These are phyloP conservation scores for Pollenia labialis DNA, from an alignment of 2,888 invertebrate species.

Conservation along the genomic window DNA sequence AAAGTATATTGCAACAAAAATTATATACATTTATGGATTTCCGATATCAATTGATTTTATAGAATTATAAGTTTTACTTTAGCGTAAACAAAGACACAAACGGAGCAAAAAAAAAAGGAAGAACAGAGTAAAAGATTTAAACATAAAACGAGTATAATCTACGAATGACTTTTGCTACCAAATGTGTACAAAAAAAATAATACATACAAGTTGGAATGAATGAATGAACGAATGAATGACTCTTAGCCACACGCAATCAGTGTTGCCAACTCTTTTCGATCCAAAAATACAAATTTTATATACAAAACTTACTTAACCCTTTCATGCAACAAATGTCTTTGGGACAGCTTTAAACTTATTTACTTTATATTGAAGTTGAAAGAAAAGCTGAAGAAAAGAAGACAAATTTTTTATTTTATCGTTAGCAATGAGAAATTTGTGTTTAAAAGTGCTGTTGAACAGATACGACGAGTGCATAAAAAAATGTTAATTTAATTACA, in stretches of 20 bases:
- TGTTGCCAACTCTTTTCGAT: background rate
- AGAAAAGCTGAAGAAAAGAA: too few species aligned
- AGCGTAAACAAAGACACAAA: slow-evolving; percentile 13
- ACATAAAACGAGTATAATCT: slow-evolving; percentile 58
- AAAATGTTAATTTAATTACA: too few species aligned
- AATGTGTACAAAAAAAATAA: slow-evolving; percentile 45
- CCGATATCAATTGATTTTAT: slow-evolving; percentile 70
- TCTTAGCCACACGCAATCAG: slow-evolving; percentile 41
- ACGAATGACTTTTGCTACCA: slow-evolving; percentile 59
- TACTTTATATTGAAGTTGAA: too few species aligned
- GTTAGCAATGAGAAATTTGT: too few species aligned
- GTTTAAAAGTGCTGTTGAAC: too few species aligned
- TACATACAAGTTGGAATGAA: slow-evolving; percentile 29
- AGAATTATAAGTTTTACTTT: slow-evolving; percentile 50
- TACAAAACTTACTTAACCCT: too few species aligned
- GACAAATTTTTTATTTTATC: too few species aligned
- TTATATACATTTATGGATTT: slow-evolving; percentile 66
- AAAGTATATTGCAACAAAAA: slow-evolving; percentile 35
- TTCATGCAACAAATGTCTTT: too few species aligned
- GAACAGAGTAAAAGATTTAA: slow-evolving; percentile 43
- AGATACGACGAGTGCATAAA: too few species aligned
- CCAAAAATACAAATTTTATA: too few species aligned
- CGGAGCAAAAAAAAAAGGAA: background rate
- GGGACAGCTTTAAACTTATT: background rate
- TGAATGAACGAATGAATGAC: slow-evolving; percentile 2